Evolutionary conservation across 2,888 invertebrate species (phyloP).

Genomic region (Thyatira batis): DNA sequence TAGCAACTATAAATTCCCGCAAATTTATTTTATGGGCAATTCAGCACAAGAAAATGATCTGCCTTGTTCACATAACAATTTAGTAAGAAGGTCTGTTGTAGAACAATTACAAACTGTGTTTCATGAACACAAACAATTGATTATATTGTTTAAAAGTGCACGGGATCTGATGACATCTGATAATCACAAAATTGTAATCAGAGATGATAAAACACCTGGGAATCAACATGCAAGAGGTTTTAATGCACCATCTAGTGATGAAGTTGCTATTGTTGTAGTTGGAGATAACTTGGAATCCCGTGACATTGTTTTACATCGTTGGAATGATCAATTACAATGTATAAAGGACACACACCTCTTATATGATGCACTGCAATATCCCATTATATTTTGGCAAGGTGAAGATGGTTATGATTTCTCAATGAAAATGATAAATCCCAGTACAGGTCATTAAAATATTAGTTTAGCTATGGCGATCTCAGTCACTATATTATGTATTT

Average conservation of each 20-base stretch:
- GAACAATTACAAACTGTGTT: no score
- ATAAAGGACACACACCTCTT: constrained; percentile 18
- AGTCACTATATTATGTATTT: no score
- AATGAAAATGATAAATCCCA: constrained; percentile 20
- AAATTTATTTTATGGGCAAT: no score
- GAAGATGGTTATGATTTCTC: constrained; percentile 24
- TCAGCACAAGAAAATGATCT: no score
- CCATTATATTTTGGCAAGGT: constrained; percentile 30
- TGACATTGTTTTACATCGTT: constrained; percentile 16
- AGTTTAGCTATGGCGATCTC: no score
- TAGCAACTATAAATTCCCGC: no score
- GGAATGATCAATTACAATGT: constrained; percentile 8
- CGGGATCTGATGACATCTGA: constrained; percentile 31
- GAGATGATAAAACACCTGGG: constrained; percentile 30
- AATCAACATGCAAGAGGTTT: background rate
- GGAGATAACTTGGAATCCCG: constrained; percentile 33
- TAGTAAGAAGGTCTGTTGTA: no score
- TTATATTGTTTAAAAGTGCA: constrained; percentile 23
- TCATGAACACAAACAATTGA: constrained; percentile 20
- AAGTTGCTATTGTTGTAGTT: constrained; percentile 37
- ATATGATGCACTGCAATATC: constrained; percentile 31
- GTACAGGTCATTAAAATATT: no score
- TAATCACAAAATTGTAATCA: constrained; percentile 31
- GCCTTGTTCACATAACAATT: no score
- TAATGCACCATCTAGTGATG: constrained; percentile 24